Evolutionary conservation across 2,113 vertebrate genomes (phyloP), one percentile per base, ranked within the genome.

Genomic region (Vulpes vulpes): DNA sequence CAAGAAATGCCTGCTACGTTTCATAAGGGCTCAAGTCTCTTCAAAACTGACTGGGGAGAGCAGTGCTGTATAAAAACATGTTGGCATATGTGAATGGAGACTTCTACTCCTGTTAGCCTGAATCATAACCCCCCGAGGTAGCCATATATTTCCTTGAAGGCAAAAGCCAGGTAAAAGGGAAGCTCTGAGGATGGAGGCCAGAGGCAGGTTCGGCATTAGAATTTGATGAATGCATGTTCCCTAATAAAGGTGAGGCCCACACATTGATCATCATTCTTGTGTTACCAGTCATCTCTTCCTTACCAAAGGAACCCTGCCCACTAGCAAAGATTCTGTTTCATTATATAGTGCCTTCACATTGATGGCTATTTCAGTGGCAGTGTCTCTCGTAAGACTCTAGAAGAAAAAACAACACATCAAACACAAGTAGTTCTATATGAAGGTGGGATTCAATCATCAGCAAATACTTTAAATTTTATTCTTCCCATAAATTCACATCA

Each of bases 311-410:
- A 99, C 99, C 95, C 99, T 99, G 94, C 99, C 99, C 84, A 99
- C 98, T 49, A 99, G 98, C 23, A 99, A 99, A 49, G 99, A 99
- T 94, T 99, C 99, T 0, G 99, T 99, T 98, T 99, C 99, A 7
- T 99, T 99, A 98, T 99, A 99, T 10, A 99, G 98, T 7, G 99
- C 99, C 98, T 99, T 99, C 98, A 99, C 99, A 5, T 99, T 99
- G 98, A 99, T 99, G 94, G 99, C 99, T 96, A 99, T 99, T 98
- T 99, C 99, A 67, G 99, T 99, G 23, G 99, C 99, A 30, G 99
- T 99, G 97, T 99, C 99, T 98, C 99, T 99, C 12, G 99, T 99
- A 97, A 99, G 99, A 98, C 98, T 99, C 99, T 99, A 97, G 35
- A 96, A 97, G 94, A 59, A 64, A 98, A 20, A 89, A 95, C 90